These are phyloP conservation scores for Schlechtendalia chinensis DNA, from an alignment of 1,140 invertebrate genomes.

Conservation along the genomic window DNA sequence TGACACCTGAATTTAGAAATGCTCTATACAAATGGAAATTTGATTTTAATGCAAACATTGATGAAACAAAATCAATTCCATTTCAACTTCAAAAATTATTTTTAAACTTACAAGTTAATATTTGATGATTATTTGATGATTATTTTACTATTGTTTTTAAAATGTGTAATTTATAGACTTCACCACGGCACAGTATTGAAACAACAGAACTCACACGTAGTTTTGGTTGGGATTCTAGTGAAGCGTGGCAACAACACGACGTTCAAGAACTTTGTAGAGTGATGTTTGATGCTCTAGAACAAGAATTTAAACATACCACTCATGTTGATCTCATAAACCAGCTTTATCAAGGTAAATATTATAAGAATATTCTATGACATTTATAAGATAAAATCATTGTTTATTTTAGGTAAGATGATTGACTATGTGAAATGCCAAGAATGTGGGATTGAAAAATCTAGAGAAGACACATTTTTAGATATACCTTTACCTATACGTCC, in stretches of 20 bases:
- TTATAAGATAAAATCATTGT: not conserved
- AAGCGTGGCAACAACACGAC: constrained; percentile 91
- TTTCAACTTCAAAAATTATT: constrained; percentile 88
- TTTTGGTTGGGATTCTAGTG: constrained; percentile 88
- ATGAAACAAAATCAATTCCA: constrained; percentile 71
- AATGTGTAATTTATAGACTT: constrained; percentile 62
- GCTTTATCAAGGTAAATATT: constrained; percentile 65
- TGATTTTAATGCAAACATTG: constrained; percentile 64
- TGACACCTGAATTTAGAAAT: constrained; percentile 95
- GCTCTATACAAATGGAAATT: constrained; percentile 85
- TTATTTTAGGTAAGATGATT: constrained; percentile 73
- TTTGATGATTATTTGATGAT: not conserved
- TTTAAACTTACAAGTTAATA: constrained; percentile 74
- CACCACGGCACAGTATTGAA: constrained; percentile 72
- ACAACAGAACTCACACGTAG: constrained; percentile 85
- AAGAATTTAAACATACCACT: constrained; percentile 80
- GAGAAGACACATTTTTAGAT: constrained; percentile 83
- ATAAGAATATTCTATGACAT: not conserved
- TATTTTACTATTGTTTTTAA: not conserved
- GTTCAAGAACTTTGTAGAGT: constrained; percentile 88
- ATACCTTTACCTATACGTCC: constrained; percentile 84
- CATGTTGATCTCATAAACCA: constrained; percentile 81
- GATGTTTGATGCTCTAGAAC: constrained; percentile 89
- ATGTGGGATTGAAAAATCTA: constrained; percentile 79
- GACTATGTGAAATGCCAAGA: constrained; percentile 90